A percentile compares a stretch with the other conserved stretches of the same genome.
Conservation (phyloP, 1,140 invertebrate species). For the Ptiloglossa arizonensis region DNA sequence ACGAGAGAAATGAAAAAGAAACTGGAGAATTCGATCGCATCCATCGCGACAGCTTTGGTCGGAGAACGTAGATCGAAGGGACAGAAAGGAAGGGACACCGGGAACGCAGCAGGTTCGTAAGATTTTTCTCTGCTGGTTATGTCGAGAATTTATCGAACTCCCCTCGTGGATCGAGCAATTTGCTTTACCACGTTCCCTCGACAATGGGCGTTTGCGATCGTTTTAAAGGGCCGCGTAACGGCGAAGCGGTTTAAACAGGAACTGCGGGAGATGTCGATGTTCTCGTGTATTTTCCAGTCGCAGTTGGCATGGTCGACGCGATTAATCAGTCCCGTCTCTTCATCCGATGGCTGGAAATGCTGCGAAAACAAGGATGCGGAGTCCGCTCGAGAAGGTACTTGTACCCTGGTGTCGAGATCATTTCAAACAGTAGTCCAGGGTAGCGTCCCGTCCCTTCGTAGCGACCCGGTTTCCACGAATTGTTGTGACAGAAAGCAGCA, state of each 20-base stretch:
- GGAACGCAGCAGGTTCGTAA: too few species aligned
- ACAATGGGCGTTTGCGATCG: neutral
- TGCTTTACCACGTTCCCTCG: too few species aligned
- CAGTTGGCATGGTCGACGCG: constrained; percentile 36
- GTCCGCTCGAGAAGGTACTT: constrained; percentile 56
- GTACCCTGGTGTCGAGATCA: constrained; percentile 66
- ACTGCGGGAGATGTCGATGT: constrained; percentile 29
- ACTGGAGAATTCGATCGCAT: too few species aligned
- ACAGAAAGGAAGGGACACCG: too few species aligned
- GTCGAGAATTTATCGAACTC: too few species aligned
- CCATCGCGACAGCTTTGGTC: too few species aligned
- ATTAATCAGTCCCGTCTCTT: constrained; percentile 58
- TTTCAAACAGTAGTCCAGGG: constrained; percentile 64
- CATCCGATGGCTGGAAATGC: constrained; percentile 52
- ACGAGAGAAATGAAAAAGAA: too few species aligned
- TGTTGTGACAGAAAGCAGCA: constrained; percentile 71
- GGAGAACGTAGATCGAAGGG: too few species aligned
- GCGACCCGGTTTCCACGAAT: constrained; percentile 62
- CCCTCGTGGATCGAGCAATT: too few species aligned
- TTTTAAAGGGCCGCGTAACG: neutral
- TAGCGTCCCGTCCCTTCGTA: constrained; percentile 56
- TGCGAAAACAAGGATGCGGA: constrained; percentile 65
- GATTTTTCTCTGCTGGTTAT: too few species aligned
- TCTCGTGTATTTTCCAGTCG: constrained; percentile 41
- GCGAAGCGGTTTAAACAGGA: neutral